A percentile compares a stretch with the other conserved stretches of the same genome.
phyloP scores from a whole-genome alignment of 2,888 invertebrate genomes.

The Chloroclystis v-ata region DNA sequence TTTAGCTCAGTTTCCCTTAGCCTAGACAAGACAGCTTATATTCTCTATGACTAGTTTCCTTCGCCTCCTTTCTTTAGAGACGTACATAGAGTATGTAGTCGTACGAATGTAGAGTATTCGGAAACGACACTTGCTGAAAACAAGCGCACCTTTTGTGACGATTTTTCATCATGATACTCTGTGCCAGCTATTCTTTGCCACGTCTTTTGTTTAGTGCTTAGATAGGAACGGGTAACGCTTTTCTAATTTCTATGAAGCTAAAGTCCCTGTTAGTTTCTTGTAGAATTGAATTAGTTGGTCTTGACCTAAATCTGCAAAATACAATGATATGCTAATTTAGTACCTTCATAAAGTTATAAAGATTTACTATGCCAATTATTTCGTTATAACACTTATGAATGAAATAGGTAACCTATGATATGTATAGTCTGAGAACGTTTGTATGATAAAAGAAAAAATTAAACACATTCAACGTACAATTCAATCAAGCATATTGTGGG shows the following conservation, averaged over 20 bases:
- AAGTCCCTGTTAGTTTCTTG: neutral
- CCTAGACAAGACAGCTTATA: neutral
- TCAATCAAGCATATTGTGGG: neutral
- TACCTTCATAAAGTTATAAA: too few species aligned
- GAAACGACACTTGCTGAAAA: conserved; percentile 3
- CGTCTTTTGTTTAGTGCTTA: neutral
- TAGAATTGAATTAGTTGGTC: too few species aligned
- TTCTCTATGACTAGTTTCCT: neutral
- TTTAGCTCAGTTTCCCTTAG: neutral
- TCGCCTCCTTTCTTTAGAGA: neutral
- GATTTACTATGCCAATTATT: too few species aligned
- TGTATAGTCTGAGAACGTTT: too few species aligned
- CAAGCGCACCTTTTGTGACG: neutral
- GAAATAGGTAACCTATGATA: too few species aligned
- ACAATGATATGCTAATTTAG: too few species aligned
- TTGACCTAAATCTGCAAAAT: too few species aligned
- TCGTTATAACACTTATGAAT: too few species aligned
- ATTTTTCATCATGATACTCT: neutral
- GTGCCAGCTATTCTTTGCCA: neutral
- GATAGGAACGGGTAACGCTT: neutral
- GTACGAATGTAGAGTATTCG: neutral
- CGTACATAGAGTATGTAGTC: too few species aligned
- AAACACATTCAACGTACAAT: too few species aligned
- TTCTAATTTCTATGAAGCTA: neutral
- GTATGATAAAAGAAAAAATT: too few species aligned